Percentiles rank a stretch among this genome's conserved stretches.
These are phyloP conservation scores for Gallirallus australis DNA, from an alignment of 2,797 vertebrate species.

Conservation along the genomic window DNA sequence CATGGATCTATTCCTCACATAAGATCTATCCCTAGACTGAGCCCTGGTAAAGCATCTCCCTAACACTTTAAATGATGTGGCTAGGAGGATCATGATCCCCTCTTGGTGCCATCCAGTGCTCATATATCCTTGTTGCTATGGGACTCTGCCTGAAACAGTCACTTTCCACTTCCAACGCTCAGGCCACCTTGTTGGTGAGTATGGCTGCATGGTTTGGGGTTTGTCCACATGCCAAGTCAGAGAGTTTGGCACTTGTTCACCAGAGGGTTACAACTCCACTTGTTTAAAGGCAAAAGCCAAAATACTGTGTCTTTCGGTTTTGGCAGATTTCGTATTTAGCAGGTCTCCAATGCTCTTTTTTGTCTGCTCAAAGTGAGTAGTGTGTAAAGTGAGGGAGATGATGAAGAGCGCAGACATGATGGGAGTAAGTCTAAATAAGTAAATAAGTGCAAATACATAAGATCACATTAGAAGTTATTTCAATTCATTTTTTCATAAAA, in stretches of 20 bases:
- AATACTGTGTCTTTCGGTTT: background rate
- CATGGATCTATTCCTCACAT: background rate
- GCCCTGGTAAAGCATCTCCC: background rate
- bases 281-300: background rate
- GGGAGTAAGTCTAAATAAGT: background rate
- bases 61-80: background rate
- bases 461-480: slow-evolving; percentile 45
- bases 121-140: background rate
- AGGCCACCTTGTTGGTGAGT: background rate
- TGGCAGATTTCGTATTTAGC: background rate
- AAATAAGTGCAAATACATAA: background rate
- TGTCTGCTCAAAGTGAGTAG: background rate
- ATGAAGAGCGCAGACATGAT: background rate
- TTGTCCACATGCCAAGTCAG: background rate
- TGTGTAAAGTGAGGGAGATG: background rate
- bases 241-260: background rate
- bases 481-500: slow-evolving; percentile 36
- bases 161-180: background rate
- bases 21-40: background rate
- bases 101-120: background rate
- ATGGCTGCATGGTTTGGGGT: background rate
- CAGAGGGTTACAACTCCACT: background rate
- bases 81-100: background rate
- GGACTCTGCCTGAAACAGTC: background rate
- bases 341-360: background rate